Evolutionary conservation across 1,140 invertebrate species (phyloP).

Genomic region (Cyclargus thomasi): DNA sequence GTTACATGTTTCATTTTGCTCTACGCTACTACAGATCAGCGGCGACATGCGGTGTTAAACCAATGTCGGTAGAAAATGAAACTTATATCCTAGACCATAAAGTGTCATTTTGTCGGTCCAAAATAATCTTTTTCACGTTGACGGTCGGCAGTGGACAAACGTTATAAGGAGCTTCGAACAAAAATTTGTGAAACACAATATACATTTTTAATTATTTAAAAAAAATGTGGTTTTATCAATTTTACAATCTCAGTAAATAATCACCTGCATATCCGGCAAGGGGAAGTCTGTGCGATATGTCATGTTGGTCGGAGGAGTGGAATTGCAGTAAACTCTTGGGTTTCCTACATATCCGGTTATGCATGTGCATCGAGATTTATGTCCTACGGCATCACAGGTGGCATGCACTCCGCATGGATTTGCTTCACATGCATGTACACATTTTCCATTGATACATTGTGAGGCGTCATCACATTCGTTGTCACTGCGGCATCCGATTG

Average conservation of each 20-base stretch:
- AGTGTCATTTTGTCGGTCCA: no score
- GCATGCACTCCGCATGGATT: conserved; percentile 84
- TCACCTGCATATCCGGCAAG: conserved; percentile 87
- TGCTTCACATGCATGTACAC: conserved; percentile 84
- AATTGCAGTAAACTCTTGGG: conserved; percentile 79
- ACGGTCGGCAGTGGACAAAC: no score
- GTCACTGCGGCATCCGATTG: conserved; percentile 83
- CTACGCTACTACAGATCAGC: no score
- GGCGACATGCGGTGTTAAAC: no score
- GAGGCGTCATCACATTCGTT: conserved; percentile 86
- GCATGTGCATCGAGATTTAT: conserved; percentile 86
- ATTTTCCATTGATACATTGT: conserved; percentile 83
- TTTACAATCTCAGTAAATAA: background rate
- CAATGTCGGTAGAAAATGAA: no score
- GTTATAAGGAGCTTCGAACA: no score
- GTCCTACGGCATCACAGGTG: conserved; percentile 85
- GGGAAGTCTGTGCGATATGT: conserved; percentile 87
- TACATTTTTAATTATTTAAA: background rate
- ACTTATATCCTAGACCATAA: no score
- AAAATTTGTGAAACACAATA: no score
- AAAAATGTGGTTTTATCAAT: background rate
- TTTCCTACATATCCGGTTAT: conserved; percentile 82
- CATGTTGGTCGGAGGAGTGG: conserved; percentile 49
- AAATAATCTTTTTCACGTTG: no score
- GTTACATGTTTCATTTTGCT: no score